Evolutionary conservation across 2,113 vertebrate genomes (phyloP), one percentile per base, ranked within the genome.

Genomic region (Etheostoma spectabile): DNA sequence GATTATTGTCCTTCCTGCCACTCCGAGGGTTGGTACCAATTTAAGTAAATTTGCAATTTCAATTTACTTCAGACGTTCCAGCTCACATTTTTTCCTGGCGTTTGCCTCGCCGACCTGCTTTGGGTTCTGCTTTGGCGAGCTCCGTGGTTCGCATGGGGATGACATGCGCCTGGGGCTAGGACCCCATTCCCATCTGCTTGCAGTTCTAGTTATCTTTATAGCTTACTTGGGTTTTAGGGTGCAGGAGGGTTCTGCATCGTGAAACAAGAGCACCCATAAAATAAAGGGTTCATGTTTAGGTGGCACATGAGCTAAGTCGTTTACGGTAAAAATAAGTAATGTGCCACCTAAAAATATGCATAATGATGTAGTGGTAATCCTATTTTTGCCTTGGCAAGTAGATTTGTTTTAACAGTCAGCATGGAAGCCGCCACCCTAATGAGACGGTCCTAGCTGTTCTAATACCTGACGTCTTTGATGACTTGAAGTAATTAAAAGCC

Each of bases 331-430:
- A 82, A 82, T 75, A 70, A 60, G 14, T 74, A 52, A 64, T 53
- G 45, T 27, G 45, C 52, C 51, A 64, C 52, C 51, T 68, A 38
- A 69, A 77, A 61, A 75, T 72, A 83, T 62, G 48, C 3, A 46
- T 80, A 56, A 69, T 69, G 46, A 79, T 74, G 62, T 27, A 38
- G 76, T 53, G 30, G 49, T 74, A 68, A 85, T 81, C 68, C 27
- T 14, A 77, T 83, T 73, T 79, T 8, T 42, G 52, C 27, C 45
- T 70, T 65, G 59, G 52, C 52, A 70, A 48, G 56, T 22, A 51
- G 14, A 75, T 55, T 76, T 76, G 22, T 46, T 86, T 79, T 80
- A 49, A 72, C 24, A 81, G 42, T 65, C 45, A 59, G 52, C 12
- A 62, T n/a, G 21, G 21, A 65, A n/a, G 59, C 24, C 33, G 53